Evolutionary conservation across 2,797 vertebrate genomes (phyloP).

Genomic region (Sebastes nivosus): DNA sequence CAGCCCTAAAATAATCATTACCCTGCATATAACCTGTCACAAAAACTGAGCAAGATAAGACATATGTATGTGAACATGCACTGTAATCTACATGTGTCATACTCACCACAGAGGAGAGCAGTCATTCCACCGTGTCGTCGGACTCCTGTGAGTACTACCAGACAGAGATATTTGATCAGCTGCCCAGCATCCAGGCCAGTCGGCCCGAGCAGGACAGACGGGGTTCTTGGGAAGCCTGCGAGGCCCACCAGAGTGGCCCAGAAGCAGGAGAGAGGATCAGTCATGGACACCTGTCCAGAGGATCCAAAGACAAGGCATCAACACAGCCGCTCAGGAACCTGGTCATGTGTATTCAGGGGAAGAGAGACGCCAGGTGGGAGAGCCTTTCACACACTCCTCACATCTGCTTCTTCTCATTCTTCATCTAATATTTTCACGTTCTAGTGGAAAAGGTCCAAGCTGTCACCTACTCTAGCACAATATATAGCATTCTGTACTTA

Average conservation of each 20-base stretch:
- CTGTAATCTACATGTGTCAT: neutral
- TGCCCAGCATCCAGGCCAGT: slow-evolving; percentile 71
- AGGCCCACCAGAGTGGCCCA: neutral
- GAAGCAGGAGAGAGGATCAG: neutral
- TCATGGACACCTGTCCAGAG: slow-evolving; percentile 9
- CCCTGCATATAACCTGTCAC: neutral
- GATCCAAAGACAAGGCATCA: slow-evolving; percentile 46
- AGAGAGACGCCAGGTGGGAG: slow-evolving; percentile 73
- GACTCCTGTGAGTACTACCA: slow-evolving; percentile 75
- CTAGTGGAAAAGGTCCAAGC: neutral
- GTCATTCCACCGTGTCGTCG: slow-evolving; percentile 50
- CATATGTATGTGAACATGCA: neutral
- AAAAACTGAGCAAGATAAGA: neutral
- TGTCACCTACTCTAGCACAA: neutral
- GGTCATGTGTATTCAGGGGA: slow-evolving; percentile 71
- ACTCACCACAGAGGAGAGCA: slow-evolving; percentile 65
- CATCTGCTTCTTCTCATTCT: neutral
- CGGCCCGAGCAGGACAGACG: slow-evolving; percentile 21
- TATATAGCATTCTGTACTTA: neutral
- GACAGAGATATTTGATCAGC: slow-evolving; percentile 71
- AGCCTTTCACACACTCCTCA: neutral
- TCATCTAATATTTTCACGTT: neutral
- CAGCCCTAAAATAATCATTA: neutral
- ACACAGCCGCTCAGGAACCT: slow-evolving; percentile 65
- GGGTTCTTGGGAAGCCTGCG: neutral